Evolutionary conservation across 2,888 invertebrate genomes (phyloP), one percentile per base, ranked within the genome.

Genomic region (Himalopsyche tibetana): DNA sequence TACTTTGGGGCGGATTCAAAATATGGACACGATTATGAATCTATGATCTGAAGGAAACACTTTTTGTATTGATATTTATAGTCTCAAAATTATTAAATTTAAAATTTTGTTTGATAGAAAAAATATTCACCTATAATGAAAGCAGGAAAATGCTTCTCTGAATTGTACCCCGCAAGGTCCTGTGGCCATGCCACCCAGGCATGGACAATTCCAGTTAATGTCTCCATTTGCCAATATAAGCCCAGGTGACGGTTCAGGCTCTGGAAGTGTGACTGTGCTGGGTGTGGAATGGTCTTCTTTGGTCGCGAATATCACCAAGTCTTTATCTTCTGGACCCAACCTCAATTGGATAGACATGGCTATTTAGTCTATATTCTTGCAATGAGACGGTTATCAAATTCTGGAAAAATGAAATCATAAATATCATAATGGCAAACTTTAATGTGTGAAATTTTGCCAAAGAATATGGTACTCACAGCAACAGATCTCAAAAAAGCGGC

Each of bases 201-300:
- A 99, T 0, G 99, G 99, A 90, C 99, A 99, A 91, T 96, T 96
- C 99, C 99, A 99, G 92, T 99, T 99, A 89, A 99, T 98, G 88
- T 96, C 95, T 6, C 99, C 99, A 91, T 96, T 96, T 0, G 96
- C 94, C 86, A 97, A 92, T 89, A 99, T 95, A 17, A 98, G 93
- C 12, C 98, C 98, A 80, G 96, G 95, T 85, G 96, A 94, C 1
- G 96, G 95, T 89, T 96, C 96, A 0, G 96, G 94, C 89, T 95
- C 95, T 0, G 97, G 96, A 89, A 97, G 92, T 85, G 91, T 91
- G 69, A 97, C 94, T 84, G 93, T 94, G 90, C 97, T 96, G 0
- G 98, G 97, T 51, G 92, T 91, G 2, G 95, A 92, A 90, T 98
- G 96, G 91, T 97, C 97, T 90, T 96, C 97, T 90, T 95, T 95